These are phyloP conservation scores for Malurus cyaneus DNA, from an alignment of 2,113 vertebrate species.

Conservation along the genomic window DNA sequence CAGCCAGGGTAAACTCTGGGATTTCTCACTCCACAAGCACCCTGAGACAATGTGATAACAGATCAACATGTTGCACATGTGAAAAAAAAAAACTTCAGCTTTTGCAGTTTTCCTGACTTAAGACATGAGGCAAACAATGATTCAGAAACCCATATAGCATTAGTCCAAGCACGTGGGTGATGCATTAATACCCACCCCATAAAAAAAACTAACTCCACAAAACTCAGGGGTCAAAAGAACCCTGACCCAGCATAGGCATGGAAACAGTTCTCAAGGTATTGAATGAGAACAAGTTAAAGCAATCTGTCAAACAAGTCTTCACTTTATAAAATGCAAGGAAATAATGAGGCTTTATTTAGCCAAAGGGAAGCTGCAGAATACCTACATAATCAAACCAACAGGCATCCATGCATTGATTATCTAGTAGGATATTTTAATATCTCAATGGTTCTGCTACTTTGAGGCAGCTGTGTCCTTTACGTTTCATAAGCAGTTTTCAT, in stretches of 20 bases:
- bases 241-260: not conserved
- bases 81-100: not conserved
- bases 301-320: not conserved
- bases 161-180: not conserved
- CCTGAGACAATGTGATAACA: not conserved
- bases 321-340: not conserved
- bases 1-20: not conserved
- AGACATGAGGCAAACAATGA: not conserved
- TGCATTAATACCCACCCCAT: not conserved
- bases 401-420: not conserved
- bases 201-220: not conserved
- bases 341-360: not conserved
- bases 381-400: not conserved
- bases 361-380: not conserved
- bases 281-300: not conserved
- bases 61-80: accelerated
- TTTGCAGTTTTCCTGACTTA: not conserved
- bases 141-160: not conserved
- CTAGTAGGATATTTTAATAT: not conserved
- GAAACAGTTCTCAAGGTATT: not conserved
- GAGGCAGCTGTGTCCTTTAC: not conserved
- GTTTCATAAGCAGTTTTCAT: not conserved
- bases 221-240: not conserved
- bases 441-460: not conserved
- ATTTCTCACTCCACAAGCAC: not conserved